phyloP scores from a whole-genome alignment of 2,113 vertebrate genomes.

The Peromyscus californicus region DNA sequence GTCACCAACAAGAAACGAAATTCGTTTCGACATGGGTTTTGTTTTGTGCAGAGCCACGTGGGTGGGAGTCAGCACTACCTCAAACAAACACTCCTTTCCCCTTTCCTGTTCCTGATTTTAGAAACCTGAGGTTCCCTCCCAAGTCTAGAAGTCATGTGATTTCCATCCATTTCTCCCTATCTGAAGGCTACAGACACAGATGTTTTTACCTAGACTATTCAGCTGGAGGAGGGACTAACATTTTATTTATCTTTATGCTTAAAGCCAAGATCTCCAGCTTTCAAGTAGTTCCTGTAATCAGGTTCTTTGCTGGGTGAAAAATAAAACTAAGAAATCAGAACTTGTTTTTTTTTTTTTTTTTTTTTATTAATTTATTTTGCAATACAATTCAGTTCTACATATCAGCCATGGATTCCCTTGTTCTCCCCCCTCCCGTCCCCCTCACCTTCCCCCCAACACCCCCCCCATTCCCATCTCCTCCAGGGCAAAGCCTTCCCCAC shows the following conservation, averaged over 20 bases:
- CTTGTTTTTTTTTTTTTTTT: constrained; percentile 31
- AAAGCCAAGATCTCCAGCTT: background rate
- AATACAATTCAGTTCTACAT: no score
- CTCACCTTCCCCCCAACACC: no score
- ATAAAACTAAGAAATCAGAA: constrained; percentile 34
- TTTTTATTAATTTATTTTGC: no score
- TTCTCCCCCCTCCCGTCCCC: no score
- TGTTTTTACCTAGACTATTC: background rate
- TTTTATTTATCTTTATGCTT: constrained; percentile 7
- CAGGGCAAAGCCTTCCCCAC: no score
- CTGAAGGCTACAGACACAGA: background rate
- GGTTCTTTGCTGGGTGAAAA: background rate
- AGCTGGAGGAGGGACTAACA: background rate
- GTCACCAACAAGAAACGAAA: constrained; percentile 51
- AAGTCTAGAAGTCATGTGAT: background rate
- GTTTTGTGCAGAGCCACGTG: constrained; percentile 18
- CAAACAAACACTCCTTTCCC: background rate
- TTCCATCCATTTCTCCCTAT: background rate
- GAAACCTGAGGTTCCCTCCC: background rate
- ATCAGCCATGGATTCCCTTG: no score
- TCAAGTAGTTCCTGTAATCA: background rate
- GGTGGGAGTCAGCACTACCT: background rate
- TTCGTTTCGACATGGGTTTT: constrained; percentile 15
- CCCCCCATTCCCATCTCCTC: no score
- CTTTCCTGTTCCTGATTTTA: constrained; percentile 15